Percentiles rank a stretch among this genome's conserved stretches.
phyloP scores from a whole-genome alignment of 1,140 invertebrate species.

The Meloidogyne hapla region DNA sequence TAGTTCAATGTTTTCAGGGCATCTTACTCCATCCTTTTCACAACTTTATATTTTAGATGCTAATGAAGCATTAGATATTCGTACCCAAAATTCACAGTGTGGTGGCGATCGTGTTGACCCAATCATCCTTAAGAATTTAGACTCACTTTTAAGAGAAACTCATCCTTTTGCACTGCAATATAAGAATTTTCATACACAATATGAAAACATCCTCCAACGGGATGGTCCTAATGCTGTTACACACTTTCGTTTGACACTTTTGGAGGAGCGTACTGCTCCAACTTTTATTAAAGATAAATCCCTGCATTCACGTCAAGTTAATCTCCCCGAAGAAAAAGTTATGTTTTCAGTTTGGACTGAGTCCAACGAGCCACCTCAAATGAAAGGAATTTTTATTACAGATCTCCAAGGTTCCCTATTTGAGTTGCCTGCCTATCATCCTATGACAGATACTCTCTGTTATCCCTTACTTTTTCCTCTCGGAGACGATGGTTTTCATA shows the following conservation, averaged over 20 bases:
- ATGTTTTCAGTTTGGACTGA: slow-evolving; percentile 12
- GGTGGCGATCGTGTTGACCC: not conserved
- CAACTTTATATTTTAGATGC: slow-evolving; percentile 1
- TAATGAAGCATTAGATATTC: not conserved
- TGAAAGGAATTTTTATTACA: slow-evolving; percentile 2
- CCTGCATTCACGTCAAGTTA: not conserved
- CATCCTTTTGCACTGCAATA: not conserved
- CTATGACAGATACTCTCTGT: not conserved
- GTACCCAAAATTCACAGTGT: not conserved
- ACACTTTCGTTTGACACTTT: not conserved
- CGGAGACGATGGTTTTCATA: slow-evolving; percentile 12
- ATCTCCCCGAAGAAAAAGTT: not conserved
- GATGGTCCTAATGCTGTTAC: not conserved
- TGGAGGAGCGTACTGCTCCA: not conserved
- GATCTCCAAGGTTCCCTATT: not conserved
- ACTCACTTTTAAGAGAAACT: not conserved
- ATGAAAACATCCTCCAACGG: not conserved
- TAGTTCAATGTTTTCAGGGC: not conserved
- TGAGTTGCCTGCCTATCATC: not conserved
- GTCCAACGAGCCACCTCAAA: not conserved
- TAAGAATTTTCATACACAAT: slow-evolving; percentile 9
- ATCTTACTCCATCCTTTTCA: not conserved
- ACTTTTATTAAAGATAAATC: not conserved
- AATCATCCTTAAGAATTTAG: not conserved
- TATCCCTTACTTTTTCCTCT: not conserved